Conservation (phyloP, 2,797 vertebrate species). For the Epinephelus awoara region DNA sequence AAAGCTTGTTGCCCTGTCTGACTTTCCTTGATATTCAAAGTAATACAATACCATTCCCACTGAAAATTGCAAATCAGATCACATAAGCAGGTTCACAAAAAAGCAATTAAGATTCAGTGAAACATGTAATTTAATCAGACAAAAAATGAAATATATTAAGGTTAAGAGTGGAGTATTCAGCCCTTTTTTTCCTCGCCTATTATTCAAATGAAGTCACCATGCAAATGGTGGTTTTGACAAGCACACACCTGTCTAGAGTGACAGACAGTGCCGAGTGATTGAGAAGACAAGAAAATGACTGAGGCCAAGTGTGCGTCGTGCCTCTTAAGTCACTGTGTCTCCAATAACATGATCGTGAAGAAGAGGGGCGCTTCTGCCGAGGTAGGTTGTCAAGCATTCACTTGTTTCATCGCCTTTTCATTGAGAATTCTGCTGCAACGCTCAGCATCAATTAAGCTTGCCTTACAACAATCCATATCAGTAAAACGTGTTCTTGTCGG, state of each 20-base stretch:
- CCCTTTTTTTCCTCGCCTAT: slow-evolving; percentile 62
- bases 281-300: slow-evolving; percentile 50
- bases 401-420: slow-evolving; percentile 70
- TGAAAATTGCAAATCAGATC: slow-evolving; percentile 88
- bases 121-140: slow-evolving; percentile 92
- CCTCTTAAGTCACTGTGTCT: slow-evolving; percentile 51
- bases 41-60: slow-evolving; percentile 80
- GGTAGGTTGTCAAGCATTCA: slow-evolving; percentile 55
- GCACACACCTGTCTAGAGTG: slow-evolving; percentile 62
- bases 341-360: slow-evolving; percentile 48
- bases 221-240: slow-evolving; percentile 64
- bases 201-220: slow-evolving; percentile 78
- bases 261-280: slow-evolving; percentile 52
- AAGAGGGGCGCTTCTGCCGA: slow-evolving; percentile 16
- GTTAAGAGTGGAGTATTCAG: slow-evolving; percentile 73
- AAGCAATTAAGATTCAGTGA: slow-evolving; percentile 92
- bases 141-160: slow-evolving; percentile 86
- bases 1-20: slow-evolving; percentile 69
- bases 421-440: slow-evolving; percentile 68
- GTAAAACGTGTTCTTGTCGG: slow-evolving; percentile 74
- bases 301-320: slow-evolving; percentile 21
- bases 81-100: slow-evolving; percentile 86
- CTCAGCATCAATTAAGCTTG: slow-evolving; percentile 79
- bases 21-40: slow-evolving; percentile 74
- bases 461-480: slow-evolving; percentile 80